phyloP scores from a whole-genome alignment of 2,797 vertebrate genomes.

The Enteromius unitaeniatus region DNA sequence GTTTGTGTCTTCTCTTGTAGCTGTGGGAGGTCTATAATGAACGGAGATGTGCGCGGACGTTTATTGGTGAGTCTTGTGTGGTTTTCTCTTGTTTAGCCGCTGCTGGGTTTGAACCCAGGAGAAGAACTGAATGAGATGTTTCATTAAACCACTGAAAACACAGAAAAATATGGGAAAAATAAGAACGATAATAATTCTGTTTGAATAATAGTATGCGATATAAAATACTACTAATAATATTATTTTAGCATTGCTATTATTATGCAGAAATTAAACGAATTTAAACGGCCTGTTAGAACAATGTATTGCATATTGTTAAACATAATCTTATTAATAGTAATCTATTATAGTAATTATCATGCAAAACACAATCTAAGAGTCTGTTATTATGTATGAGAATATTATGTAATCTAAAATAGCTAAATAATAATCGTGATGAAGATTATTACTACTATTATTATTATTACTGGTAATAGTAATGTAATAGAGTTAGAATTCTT shows the following conservation, averaged over 20 bases:
- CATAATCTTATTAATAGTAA: no score
- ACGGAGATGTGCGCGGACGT: slow-evolving; percentile 91
- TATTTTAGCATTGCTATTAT: background rate
- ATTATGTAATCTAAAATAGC: background rate
- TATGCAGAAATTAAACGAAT: background rate
- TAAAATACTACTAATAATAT: no score
- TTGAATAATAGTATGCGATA: no score
- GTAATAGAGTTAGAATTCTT: no score
- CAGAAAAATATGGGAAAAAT: no score
- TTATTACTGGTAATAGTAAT: no score
- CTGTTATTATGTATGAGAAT: background rate
- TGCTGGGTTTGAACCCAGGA: background rate
- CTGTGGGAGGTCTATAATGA: slow-evolving; percentile 97
- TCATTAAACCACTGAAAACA: no score
- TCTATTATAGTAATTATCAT: background rate
- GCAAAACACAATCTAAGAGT: background rate
- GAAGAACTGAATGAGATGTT: background rate
- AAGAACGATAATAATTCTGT: no score
- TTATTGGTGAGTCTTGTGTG: slow-evolving; percentile 86
- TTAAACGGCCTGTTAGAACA: background rate
- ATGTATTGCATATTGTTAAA: background rate
- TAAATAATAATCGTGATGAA: no score
- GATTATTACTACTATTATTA: no score
- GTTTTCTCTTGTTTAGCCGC: background rate
- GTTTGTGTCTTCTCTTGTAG: slow-evolving; percentile 69